Evolutionary conservation across 2,888 invertebrate species (phyloP), one percentile per base, ranked within the genome.

Genomic region (Chironomus riparius): DNA sequence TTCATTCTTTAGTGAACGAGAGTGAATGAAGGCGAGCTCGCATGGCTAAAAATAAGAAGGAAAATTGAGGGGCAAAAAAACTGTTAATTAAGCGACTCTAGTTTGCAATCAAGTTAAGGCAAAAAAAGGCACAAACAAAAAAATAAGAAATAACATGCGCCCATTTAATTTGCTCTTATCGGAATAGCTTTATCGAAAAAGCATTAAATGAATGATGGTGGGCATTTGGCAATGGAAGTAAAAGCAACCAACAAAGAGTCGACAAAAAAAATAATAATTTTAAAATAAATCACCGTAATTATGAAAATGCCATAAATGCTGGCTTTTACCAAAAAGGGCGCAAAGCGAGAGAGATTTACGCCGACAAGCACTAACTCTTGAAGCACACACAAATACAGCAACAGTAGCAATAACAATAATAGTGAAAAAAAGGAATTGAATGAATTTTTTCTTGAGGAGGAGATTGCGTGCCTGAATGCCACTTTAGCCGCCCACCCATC

Each of bases 201-300:
- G 65, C 65, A 65, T 65, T 65, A 65, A 65, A 24, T 24, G 65
- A 65, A 65, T 65, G 21, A 65, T 65, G 65, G 65, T 10, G 18
- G 62, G 24, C 24, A 24, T 24, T 65, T 65, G 65, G 65, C 3
- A 22, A 21, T 13, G 13, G 12, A 22, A 12, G 22, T 13, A 7
- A 22, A 22, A 12, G 56, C 18, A 50, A n/a, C 15, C 50, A 50
- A 15, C n/a, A 15, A 28, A 28, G 28, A 38, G 38, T 38, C 38
- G 38, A 38, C 38, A 38, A 38, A 38, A 38, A 22, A 18, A 72
- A 24, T 56, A 74, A 74, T 47, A 68, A 62, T 74, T 72, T 74
- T 74, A 74, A 74, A 74, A 74, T 74, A 68, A 74, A 74, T 74
- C 65, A 74, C 74, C 74, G 28, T 74, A 74, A 74, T 74, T 74